phyloP scores from a whole-genome alignment of 2,888 invertebrate genomes.

The Luffia ferchaultella region DNA sequence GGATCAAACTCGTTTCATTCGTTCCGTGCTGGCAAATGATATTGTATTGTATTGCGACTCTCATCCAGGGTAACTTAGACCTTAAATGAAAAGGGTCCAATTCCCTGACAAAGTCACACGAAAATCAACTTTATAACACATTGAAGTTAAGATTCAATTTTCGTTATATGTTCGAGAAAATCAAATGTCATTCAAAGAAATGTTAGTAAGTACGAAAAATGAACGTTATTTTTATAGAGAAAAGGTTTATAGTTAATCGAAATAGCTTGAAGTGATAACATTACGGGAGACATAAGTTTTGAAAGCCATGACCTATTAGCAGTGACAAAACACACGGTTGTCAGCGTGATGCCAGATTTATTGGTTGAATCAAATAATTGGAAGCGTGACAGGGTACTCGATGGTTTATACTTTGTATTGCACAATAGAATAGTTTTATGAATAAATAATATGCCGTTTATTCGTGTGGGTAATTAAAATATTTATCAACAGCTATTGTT shows the following conservation, averaged over 20 bases:
- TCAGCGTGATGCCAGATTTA: slow-evolving; percentile 51
- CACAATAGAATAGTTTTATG: neutral
- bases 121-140: neutral
- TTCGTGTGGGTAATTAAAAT: neutral
- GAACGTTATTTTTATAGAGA: neutral
- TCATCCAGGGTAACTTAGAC: slow-evolving; percentile 22
- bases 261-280: slow-evolving; percentile 5
- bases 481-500: neutral
- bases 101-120: neutral
- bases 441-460: slow-evolving; percentile 2
- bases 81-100: neutral
- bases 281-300: slow-evolving; percentile 34
- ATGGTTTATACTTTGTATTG: slow-evolving; percentile 13
- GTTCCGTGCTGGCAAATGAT: slow-evolving; percentile 42
- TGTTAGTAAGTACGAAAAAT: neutral
- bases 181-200: neutral
- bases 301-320: slow-evolving; percentile 49
- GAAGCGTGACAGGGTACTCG: slow-evolving; percentile 36
- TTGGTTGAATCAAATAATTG: slow-evolving; percentile 40
- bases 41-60: slow-evolving; percentile 40
- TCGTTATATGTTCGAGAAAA: neutral
- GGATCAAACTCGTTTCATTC: slow-evolving; percentile 43
- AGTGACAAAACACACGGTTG: slow-evolving; percentile 53
- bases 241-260: neutral
- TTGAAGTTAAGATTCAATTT: neutral